phyloP scores from a whole-genome alignment of 2,113 vertebrate genomes.

The Prunella fulvescens region DNA sequence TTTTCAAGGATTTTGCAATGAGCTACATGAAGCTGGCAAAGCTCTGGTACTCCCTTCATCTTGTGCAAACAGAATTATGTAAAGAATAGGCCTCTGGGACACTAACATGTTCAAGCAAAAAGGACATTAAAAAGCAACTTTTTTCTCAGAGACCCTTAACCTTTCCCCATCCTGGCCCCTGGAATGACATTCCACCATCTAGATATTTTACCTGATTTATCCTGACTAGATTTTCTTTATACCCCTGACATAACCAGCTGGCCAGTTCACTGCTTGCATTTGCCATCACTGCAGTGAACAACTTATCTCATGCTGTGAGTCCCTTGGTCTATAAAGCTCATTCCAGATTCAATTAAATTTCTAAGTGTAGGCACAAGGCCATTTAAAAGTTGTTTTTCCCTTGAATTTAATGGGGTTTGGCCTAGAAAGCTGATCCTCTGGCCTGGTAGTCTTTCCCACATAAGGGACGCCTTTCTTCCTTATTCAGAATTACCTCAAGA shows the following conservation, averaged over 20 bases:
- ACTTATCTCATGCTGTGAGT: slow-evolving; percentile 23
- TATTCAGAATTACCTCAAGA: background rate
- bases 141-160: background rate
- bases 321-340: background rate
- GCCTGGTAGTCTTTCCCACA: background rate
- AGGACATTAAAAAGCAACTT: background rate
- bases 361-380: slow-evolving; percentile 40
- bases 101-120: background rate
- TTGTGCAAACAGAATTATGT: slow-evolving; percentile 50
- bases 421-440: background rate
- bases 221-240: background rate
- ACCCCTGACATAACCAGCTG: background rate
- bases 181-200: background rate
- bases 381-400: slow-evolving; percentile 43
- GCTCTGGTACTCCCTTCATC: background rate
- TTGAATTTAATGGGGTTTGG: slow-evolving; percentile 52
- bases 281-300: slow-evolving; percentile 24
- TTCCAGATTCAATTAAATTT: slow-evolving; percentile 59
- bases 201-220: slow-evolving; percentile 1
- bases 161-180: background rate
- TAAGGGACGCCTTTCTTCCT: background rate
- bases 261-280: background rate
- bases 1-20: slow-evolving; percentile 58
- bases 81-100: slow-evolving; percentile 8
- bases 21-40: slow-evolving; percentile 33